Evolutionary conservation across 64 coral and sea anemone genomes (phyloP).

Genomic region (Catalaphyllia jardinei): DNA sequence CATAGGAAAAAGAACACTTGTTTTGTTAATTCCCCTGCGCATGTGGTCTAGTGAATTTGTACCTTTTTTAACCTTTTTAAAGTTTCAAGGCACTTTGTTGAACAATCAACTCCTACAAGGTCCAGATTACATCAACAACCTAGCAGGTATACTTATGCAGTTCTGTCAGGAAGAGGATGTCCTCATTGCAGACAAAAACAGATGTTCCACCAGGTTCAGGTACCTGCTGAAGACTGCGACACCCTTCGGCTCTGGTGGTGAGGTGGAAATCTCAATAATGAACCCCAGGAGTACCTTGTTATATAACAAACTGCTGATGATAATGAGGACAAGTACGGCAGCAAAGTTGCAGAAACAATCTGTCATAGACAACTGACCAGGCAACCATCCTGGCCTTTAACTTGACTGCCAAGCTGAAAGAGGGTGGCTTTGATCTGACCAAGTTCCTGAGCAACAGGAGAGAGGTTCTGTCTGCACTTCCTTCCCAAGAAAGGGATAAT

Average conservation of each 20-base stretch:
- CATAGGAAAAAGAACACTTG: no score
- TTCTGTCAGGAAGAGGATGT: slow-evolving; percentile 26
- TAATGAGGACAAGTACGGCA: slow-evolving; percentile 28
- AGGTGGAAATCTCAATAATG: not conserved
- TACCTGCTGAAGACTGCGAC: slow-evolving; percentile 4
- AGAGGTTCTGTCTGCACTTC: slow-evolving; percentile 11
- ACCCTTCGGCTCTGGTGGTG: slow-evolving; percentile 36
- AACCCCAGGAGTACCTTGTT: slow-evolving; percentile 45
- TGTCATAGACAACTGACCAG: not conserved
- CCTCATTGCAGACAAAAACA: slow-evolving; percentile 29
- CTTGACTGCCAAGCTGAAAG: not conserved
- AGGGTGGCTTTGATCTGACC: slow-evolving; percentile 19
- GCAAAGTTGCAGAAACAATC: slow-evolving; percentile 11
- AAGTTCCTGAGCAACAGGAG: slow-evolving; percentile 31
- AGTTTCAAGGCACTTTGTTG: slow-evolving; percentile 26
- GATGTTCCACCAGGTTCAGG: slow-evolving; percentile 25
- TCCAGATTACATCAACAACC: slow-evolving; percentile 33
- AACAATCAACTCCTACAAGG: slow-evolving; percentile 29
- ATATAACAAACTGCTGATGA: slow-evolving; percentile 39
- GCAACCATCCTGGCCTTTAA: slow-evolving; percentile 24
- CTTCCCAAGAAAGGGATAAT: slow-evolving; percentile 11
- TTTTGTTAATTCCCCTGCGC: no score
- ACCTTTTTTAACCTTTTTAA: not conserved
- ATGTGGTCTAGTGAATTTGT: no score
- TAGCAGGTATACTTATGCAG: slow-evolving; percentile 14